These are phyloP conservation scores for Rhadina sibilatrix DNA, from an alignment of 2,113 vertebrate genomes.

Conservation along the genomic window DNA sequence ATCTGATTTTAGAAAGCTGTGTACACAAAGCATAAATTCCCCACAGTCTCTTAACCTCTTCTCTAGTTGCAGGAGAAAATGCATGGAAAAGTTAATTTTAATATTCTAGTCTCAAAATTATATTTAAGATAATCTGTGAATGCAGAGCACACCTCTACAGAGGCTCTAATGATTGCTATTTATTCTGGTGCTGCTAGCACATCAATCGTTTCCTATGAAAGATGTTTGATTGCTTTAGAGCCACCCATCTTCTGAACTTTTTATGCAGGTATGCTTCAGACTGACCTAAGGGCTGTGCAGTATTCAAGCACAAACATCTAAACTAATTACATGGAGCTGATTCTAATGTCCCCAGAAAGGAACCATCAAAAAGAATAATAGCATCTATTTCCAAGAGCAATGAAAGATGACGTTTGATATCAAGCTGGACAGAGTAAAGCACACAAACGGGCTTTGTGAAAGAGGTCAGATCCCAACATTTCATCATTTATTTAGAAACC, in stretches of 20 bases:
- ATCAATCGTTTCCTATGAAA: not conserved
- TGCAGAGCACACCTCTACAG: not conserved
- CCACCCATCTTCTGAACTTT: not conserved
- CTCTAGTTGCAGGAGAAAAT: not conserved
- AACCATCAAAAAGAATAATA: slow-evolving; percentile 1
- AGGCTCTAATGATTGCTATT: not conserved
- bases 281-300: not conserved
- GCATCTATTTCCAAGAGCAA: not conserved
- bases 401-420: slow-evolving; percentile 14
- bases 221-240: not conserved
- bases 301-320: not conserved
- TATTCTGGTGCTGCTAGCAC: not conserved
- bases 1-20: not conserved
- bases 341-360: slow-evolving; percentile 22
- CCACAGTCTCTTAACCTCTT: not conserved
- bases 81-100: not conserved
- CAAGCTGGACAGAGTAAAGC: not conserved
- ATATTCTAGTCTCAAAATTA: not conserved
- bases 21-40: not conserved
- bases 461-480: not conserved
- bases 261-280: not conserved
- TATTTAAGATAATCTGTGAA: not conserved
- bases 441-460: not conserved
- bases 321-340: not conserved
- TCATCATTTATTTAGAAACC: not conserved